phyloP scores from a whole-genome alignment of 1,140 invertebrate genomes.

The Cotesia vestalis region DNA sequence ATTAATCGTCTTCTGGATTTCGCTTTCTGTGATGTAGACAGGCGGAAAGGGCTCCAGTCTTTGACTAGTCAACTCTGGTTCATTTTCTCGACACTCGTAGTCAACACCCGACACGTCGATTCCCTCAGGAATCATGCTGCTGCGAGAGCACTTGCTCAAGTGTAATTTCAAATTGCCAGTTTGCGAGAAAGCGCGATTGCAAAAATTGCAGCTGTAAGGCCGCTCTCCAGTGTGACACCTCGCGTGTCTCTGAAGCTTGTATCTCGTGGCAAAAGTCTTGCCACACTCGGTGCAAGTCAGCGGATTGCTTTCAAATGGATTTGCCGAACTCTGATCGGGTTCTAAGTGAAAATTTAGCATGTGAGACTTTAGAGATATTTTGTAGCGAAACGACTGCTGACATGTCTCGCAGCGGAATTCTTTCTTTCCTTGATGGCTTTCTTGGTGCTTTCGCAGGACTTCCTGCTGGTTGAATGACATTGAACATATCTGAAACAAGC shows the following conservation, averaged over 20 bases:
- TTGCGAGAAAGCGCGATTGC: conserved; percentile 69
- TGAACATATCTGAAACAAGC: conserved; percentile 66
- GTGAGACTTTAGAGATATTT: conserved; percentile 62
- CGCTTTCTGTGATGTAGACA: conserved; percentile 56
- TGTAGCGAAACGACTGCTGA: conserved; percentile 63
- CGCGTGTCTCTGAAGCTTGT: conserved; percentile 63
- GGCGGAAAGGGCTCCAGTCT: conserved; percentile 43
- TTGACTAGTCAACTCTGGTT: not conserved
- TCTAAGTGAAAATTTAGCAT: conserved; percentile 59
- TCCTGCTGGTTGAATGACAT: conserved; percentile 71
- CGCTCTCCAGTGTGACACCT: conserved; percentile 67
- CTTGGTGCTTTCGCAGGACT: conserved; percentile 67
- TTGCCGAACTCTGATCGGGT: conserved; percentile 38
- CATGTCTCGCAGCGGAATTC: conserved; percentile 70
- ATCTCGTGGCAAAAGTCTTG: conserved; percentile 64
- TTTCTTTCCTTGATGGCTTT: conserved; percentile 66
- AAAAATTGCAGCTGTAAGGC: conserved; percentile 67
- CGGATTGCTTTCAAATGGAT: conserved; percentile 39
- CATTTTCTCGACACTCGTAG: not conserved
- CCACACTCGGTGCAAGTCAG: conserved; percentile 59
- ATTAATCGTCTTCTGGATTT: conserved; percentile 58
- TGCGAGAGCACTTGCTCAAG: conserved; percentile 55
- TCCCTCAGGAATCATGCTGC: conserved; percentile 30
- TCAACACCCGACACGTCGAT: not conserved
- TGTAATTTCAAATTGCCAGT: conserved; percentile 72